These are phyloP conservation scores for Acanthosepion esculentum DNA, from an alignment of 2,888 invertebrate genomes.

Conservation along the genomic window DNA sequence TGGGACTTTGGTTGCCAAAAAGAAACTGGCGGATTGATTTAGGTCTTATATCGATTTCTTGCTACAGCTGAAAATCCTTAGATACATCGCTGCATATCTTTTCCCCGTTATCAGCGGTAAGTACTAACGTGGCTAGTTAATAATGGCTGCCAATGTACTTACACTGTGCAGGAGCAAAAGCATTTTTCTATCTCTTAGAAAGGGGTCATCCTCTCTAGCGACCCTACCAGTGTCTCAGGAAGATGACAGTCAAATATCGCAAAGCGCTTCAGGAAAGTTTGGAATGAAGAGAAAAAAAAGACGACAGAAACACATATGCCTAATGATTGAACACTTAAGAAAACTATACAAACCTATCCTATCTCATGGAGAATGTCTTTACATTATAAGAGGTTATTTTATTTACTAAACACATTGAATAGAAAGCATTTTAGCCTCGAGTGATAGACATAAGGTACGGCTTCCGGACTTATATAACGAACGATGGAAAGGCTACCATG, in stretches of 20 bases:
- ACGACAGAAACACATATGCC: background rate
- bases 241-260: conserved; percentile 2
- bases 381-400: too few relatives aligned
- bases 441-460: too few relatives aligned
- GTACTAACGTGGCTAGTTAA: background rate
- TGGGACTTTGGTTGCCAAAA: too few relatives aligned
- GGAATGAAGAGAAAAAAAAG: too few relatives aligned
- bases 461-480: too few relatives aligned
- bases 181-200: background rate
- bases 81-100: background rate
- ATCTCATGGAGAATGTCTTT: too few relatives aligned
- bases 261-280: background rate
- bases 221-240: background rate
- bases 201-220: background rate
- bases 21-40: background rate
- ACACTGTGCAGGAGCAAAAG: background rate
- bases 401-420: too few relatives aligned
- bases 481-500: too few relatives aligned
- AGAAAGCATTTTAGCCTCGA: too few relatives aligned
- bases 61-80: background rate
- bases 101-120: background rate
- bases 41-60: background rate
- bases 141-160: background rate
- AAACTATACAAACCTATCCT: background rate
- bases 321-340: background rate